Evolutionary conservation across 35 echinoderm and acorn worm species (phyloP), one percentile per base, ranked within the genome.

Genomic region (Ophioderma brevispina): DNA sequence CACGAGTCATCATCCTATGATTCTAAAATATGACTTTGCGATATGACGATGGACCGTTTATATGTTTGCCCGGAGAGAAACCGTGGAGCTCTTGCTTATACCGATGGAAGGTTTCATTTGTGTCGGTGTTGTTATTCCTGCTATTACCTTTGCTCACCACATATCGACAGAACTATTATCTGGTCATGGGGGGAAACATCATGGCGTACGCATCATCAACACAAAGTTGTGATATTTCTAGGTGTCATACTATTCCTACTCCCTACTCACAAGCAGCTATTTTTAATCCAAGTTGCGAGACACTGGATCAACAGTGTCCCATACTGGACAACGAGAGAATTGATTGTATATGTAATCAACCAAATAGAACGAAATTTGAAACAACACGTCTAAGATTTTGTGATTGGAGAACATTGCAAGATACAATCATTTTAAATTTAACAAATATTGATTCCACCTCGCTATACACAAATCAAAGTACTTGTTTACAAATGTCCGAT

Each of bases 11-110:
- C 83, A 37, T 52, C 52, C 46, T 85, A 63, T 36, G 70, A 64
- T 49, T 85, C 83, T 85, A 59, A 85, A 85, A 64, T 91, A 91
- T 91, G 90, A 91, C 90, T 91, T 79, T 91, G 90, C 84, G 81
- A 84, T 86, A 85, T 91, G 77, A 86, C 76, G 82, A 91, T 86
- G 90, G 90, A 82, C 80, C 64, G 85, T 91, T 83, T 91, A 77
- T 87, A 70, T 70, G 28, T 70, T 64, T 32, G 83, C 52, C 63
- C 50, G 83, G 52, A 59, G 83, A 85, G 83, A 85, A 63, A 40
- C 83, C 63, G 49, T 85, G 23, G 63, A 85, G 83, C 83, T 15
- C 46, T 64, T 52, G 49, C 43, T 15, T 85, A 35, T 37, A 85
- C 35, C 46, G 63, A 52, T 85, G 83, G 83, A 52, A 59, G 63